Base-by-base conservation (phyloP, 2,113 vertebrate species). In the Puntigrus tetrazona region DNA sequence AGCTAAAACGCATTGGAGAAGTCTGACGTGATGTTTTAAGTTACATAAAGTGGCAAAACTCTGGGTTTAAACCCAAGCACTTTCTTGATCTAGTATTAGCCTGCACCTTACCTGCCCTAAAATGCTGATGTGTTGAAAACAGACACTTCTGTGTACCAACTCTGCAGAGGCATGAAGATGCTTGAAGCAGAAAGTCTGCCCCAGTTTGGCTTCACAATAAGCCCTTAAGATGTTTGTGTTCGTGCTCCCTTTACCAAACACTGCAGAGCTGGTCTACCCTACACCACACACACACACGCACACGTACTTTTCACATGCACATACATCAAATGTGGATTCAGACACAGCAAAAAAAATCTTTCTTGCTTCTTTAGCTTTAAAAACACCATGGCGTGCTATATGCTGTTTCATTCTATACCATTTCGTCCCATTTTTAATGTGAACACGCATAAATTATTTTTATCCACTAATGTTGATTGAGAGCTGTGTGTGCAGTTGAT, bases 161-260 rank as follows among this genome's bases (percentile, higher is more conserved):
- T 45, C 65, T 43, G 81, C 73, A 82, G 63, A 77, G 41, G 27
- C 65, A 36, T 20, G 63, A 80, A 22, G 27, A 34, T 81, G 43
- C 80, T 72, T 78, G 31, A 69, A 50, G 72, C 65, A 69, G 78
- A 18, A 65, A 76, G 52, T 78, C 73, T 83, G 83, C 65, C 59
- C 85, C 76, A 84, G 59, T 85, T 87, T 67, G 59, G 59, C 73
- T 59, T 34, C 34, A 80, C 69, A 74, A 34, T 79, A 83, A 76
- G 78, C 85, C 78, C 74, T 69, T 75, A 78, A 84, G 83, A 74
- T 80, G 59, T 61, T 69, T 55, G 22, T 34, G 18, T 63, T 45
- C 1, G 29, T 25, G 65, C 57, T 55, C 43, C 38, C 29, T 38
- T 31, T 36, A 29, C 57, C 7, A 63, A 79, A 45, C 75, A 25